Percentiles rank a stretch among this genome's conserved stretches.
phyloP scores from a whole-genome alignment of 1,140 invertebrate genomes.

The Drosophila biarmipes region DNA sequence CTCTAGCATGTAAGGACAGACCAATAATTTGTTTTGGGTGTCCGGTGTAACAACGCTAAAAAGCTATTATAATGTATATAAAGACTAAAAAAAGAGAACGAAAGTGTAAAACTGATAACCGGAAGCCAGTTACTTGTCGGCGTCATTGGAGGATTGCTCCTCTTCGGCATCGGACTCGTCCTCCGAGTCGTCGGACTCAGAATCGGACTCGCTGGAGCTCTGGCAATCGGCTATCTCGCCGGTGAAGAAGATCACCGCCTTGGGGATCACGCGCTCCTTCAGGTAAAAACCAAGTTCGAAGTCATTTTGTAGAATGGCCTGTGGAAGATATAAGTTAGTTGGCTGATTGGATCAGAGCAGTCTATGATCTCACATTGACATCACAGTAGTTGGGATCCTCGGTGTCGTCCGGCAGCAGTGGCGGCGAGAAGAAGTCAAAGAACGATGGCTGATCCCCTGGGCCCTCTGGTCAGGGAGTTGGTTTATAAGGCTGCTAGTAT shows the following conservation, averaged over 20 bases:
- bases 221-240: constrained; percentile 88
- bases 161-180: constrained; percentile 84
- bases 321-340: not conserved
- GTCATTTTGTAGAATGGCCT: constrained; percentile 88
- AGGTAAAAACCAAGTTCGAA: constrained; percentile 97
- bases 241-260: constrained; percentile 94
- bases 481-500: not conserved
- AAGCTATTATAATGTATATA: constrained; percentile 19
- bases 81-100: constrained; percentile 20
- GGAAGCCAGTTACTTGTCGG: constrained; percentile 38
- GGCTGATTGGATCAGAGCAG: not conserved
- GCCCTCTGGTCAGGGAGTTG: not conserved
- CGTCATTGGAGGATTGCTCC: constrained; percentile 44
- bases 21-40: constrained; percentile 47
- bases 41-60: constrained; percentile 23
- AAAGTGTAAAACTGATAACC: constrained; percentile 21
- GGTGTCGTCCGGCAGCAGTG: constrained; percentile 81
- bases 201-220: constrained; percentile 54
- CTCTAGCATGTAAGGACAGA: constrained; percentile 4
- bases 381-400: constrained; percentile 66
- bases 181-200: constrained; percentile 56
- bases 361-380: constrained; percentile 65
- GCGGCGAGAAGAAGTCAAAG: constrained; percentile 97
- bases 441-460: constrained; percentile 86
- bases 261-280: constrained; percentile 93